Percentiles rank a stretch among this genome's conserved stretches.
These are phyloP conservation scores for Cyclura pinguis DNA, from an alignment of 2,797 vertebrate genomes.

Conservation along the genomic window DNA sequence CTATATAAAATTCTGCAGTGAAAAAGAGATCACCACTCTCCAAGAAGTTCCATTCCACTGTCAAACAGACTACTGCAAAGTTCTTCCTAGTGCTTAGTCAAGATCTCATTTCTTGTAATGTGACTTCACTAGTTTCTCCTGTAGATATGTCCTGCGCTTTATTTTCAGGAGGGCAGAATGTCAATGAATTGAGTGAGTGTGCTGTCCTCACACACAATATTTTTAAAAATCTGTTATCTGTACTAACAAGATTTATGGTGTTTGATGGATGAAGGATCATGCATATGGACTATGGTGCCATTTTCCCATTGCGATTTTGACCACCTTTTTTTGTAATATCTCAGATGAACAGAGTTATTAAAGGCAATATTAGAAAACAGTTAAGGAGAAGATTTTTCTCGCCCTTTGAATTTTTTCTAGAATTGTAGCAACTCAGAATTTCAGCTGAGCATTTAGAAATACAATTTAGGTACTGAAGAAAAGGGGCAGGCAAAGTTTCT, in stretches of 20 bases:
- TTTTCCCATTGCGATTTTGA: background rate
- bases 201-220: background rate
- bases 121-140: no score
- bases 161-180: no score
- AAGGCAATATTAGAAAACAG: no score
- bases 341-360: background rate
- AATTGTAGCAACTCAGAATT: background rate
- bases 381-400: background rate
- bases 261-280: background rate
- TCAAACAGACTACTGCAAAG: no score
- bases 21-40: background rate
- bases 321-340: background rate
- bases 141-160: no score
- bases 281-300: background rate
- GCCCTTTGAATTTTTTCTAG: background rate
- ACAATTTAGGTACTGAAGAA: no score
- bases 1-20: background rate
- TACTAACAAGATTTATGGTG: background rate
- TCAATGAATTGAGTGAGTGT: background rate
- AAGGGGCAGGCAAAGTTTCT: no score
- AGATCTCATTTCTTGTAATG: no score
- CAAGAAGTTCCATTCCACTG: no score
- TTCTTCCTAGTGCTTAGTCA: no score
- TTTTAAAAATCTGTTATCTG: background rate
- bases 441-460: no score